Percentiles rank a stretch among this genome's conserved stretches.
Conservation (phyloP, 2,113 vertebrate species). For the Falco punctatus region DNA sequence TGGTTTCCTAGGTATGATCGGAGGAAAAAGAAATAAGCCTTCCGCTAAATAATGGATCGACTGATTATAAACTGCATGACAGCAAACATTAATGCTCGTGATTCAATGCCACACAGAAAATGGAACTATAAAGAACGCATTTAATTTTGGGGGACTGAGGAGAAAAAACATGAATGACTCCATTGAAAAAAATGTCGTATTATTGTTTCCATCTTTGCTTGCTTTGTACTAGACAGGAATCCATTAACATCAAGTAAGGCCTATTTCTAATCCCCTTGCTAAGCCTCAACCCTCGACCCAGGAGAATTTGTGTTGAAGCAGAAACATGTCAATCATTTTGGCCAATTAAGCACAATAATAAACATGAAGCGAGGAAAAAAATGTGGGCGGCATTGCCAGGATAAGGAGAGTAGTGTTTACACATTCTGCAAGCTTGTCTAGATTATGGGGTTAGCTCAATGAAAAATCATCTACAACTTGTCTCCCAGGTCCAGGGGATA, state of each 20-base stretch:
- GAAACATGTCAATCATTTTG: slow-evolving; percentile 38
- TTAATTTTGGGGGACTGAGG: background rate
- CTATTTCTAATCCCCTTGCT: slow-evolving; percentile 21
- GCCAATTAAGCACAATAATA: slow-evolving; percentile 25
- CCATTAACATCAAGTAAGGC: slow-evolving; percentile 6
- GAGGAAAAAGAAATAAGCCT: background rate
- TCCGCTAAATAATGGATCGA: background rate
- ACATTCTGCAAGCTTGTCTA: background rate
- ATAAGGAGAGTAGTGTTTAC: background rate
- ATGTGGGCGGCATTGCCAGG: background rate
- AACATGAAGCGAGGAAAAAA: background rate
- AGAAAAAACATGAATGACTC: background rate
- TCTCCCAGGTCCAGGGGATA: background rate
- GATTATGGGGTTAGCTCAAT: slow-evolving; percentile 16
- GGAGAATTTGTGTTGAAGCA: slow-evolving; percentile 19
- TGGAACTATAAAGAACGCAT: background rate
- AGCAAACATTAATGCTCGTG: background rate
- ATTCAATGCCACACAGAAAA: background rate
- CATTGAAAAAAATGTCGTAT: background rate
- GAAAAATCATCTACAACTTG: background rate
- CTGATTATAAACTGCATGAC: background rate
- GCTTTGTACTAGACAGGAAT: slow-evolving; percentile 2
- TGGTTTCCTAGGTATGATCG: background rate
- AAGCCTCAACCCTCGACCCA: background rate
- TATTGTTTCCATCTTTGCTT: background rate